Evolutionary conservation across 2,113 vertebrate species (phyloP), one percentile per base, ranked within the genome.

Genomic region (Ciconia maguari): DNA sequence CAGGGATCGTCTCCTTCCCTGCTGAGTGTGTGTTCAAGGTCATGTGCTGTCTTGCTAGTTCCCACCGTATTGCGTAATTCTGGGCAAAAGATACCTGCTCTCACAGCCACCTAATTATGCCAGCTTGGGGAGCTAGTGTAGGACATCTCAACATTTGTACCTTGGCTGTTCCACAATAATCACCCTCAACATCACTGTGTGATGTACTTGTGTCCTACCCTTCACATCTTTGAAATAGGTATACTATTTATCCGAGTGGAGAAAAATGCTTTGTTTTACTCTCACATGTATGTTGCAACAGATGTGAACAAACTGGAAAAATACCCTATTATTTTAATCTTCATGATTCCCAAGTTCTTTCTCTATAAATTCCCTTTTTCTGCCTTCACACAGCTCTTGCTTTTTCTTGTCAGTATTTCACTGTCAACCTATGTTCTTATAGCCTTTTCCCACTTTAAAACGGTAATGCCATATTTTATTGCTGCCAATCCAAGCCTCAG

Each of bases 401-500:
- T 80, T 85, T 66, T 85, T 83, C 91, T 85, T 76, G n/a, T 84
- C 85, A 82, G n/a, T 86, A 58, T 86, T 93, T 94, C 68, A 62
- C 36, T 79, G 58, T 64, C 87, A 88, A 6, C 12, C 48, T 69
- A 27, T 14, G 38, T 54, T 83, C 60, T 76, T 65, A 30, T 2
- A 68, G 70, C 49, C 20, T 87, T 87, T 81, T 52, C 52, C 70
- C 68, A 30, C 78, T 81, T 93, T 86, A 74, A 89, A 91, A 58
- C 29, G 96, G 62, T 13, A 86, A 60, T 70, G 29, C 48, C 54
- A 24, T 66, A 86, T 80, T 94, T 93, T 95, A 90, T 11, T 90
- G 58, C 58, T 89, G 75, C 84, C 58, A 93, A 16, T 89, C 34
- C 42, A 79, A 95, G 58, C 66, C 81, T 95, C 91, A 90, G 84